Evolutionary conservation across 2,888 invertebrate species (phyloP).

Genomic region (Unio delphinus): DNA sequence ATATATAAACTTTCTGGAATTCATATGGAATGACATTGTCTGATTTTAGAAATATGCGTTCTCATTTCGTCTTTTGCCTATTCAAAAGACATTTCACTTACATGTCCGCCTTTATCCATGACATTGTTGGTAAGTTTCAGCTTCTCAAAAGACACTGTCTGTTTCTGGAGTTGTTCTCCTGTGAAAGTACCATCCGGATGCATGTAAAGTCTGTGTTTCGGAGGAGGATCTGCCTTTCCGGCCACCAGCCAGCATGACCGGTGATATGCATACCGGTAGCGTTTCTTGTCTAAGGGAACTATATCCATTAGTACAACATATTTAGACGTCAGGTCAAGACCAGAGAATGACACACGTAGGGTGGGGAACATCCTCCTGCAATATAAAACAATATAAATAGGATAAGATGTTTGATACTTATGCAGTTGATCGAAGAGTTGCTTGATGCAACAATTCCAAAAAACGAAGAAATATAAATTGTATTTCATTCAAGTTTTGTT

Average conservation of each 20-base stretch:
- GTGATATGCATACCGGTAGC: slow-evolving; percentile 95
- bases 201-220: slow-evolving; percentile 88
- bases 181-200: slow-evolving; percentile 97
- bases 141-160: slow-evolving; percentile 98
- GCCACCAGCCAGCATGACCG: slow-evolving; percentile 98
- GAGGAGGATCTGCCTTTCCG: slow-evolving; percentile 96
- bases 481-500: too few relatives aligned
- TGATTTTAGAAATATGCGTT: background rate
- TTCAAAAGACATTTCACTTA: slow-evolving; percentile 35
- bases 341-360: slow-evolving; percentile 91
- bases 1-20: background rate
- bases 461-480: too few relatives aligned
- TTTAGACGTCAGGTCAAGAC: slow-evolving; percentile 75
- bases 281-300: slow-evolving; percentile 95
- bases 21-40: background rate
- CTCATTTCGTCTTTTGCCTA: background rate
- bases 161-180: slow-evolving; percentile 94
- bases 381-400: slow-evolving; percentile 6
- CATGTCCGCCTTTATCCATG: slow-evolving; percentile 76
- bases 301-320: slow-evolving; percentile 97
- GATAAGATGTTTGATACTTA: too few relatives aligned
- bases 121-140: slow-evolving; percentile 98
- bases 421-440: too few relatives aligned
- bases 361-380: slow-evolving; percentile 98
- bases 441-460: too few relatives aligned